Conservation (phyloP, 2,113 vertebrate species). For the Haemorhous mexicanus region DNA sequence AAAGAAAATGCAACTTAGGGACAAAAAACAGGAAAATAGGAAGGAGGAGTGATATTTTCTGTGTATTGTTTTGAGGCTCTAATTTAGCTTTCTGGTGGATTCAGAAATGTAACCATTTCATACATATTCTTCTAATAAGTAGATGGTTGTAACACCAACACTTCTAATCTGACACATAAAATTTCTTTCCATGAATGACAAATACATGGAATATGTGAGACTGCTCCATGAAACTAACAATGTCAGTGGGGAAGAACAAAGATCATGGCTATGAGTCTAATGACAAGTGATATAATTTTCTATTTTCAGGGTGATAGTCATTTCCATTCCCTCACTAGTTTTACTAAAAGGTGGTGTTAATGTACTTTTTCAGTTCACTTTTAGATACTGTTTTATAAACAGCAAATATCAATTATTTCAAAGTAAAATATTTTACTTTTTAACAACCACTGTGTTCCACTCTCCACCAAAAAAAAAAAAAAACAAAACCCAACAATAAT, state of each 20-base stretch:
- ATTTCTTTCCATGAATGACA: background rate
- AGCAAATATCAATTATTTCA: background rate
- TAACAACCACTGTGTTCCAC: background rate
- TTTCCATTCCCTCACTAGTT: background rate
- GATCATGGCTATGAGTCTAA: background rate
- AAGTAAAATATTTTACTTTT: background rate
- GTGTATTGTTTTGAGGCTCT: background rate
- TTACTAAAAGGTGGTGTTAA: background rate
- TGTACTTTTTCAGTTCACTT: background rate
- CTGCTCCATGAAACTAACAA: background rate
- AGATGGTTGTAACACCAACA: background rate
- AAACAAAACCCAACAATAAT: background rate
- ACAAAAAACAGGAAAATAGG: background rate
- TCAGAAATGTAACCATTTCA: background rate
- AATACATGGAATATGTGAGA: background rate
- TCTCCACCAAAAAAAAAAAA: background rate
- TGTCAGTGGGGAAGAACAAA: background rate
- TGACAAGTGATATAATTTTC: background rate
- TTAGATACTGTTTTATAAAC: background rate
- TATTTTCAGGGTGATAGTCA: background rate
- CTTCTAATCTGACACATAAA: background rate
- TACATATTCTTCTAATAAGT: background rate
- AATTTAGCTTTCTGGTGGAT: background rate
- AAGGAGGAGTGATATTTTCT: background rate
- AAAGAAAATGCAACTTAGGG: background rate